A percentile compares a stretch with the other conserved stretches of the same genome.
phyloP scores from a whole-genome alignment of 1,140 invertebrate genomes.

The Colletes latitarsis region DNA sequence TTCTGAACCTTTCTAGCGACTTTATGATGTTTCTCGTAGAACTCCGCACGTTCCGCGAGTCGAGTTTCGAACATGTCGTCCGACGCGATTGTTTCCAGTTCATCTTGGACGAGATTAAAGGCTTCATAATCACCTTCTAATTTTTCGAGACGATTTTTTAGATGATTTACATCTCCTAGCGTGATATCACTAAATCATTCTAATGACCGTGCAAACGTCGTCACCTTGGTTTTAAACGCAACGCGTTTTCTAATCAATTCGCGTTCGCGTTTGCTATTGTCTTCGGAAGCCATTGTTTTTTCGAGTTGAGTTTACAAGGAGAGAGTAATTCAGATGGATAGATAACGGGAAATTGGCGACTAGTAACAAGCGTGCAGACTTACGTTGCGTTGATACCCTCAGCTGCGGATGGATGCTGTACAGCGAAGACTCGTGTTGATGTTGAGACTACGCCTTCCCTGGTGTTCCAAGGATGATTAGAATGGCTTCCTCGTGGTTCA shows the following conservation, averaged over 20 bases:
- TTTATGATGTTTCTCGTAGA: not conserved
- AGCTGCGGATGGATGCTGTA: too few species aligned
- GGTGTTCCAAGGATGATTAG: too few species aligned
- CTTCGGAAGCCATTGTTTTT: too few species aligned
- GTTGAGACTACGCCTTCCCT: too few species aligned
- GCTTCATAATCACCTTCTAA: not conserved
- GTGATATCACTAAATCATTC: not conserved
- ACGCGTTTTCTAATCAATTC: not conserved
- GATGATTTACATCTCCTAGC: not conserved
- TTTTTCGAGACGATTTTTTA: not conserved
- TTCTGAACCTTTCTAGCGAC: not conserved
- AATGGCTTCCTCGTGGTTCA: too few species aligned
- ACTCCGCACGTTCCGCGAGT: not conserved
- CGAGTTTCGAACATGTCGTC: not conserved
- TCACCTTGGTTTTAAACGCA: not conserved
- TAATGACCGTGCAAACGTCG: not conserved
- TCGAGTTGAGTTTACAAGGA: too few species aligned
- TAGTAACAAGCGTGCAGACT: too few species aligned
- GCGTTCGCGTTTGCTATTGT: not conserved
- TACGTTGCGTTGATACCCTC: too few species aligned
- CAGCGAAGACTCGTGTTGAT: too few species aligned
- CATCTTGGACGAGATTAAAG: not conserved
- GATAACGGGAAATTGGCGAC: too few species aligned
- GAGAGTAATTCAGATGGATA: too few species aligned
- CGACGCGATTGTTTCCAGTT: not conserved